These are phyloP conservation scores for Eudemis profundana DNA, from an alignment of 2,888 invertebrate species.

Conservation along the genomic window DNA sequence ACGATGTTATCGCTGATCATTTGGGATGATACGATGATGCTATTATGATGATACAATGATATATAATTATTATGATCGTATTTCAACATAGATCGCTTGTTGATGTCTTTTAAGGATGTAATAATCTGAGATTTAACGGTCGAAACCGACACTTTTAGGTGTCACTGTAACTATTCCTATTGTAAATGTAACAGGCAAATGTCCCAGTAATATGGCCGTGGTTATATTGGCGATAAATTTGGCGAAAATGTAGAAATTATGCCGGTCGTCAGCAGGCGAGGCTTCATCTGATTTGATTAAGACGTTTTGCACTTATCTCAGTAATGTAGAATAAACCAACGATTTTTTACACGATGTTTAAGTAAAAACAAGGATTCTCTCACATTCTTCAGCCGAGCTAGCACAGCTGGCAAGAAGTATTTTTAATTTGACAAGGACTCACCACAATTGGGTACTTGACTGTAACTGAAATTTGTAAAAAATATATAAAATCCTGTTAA, in stretches of 20 bases:
- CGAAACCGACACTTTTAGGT: too few species aligned
- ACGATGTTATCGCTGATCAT: too few species aligned
- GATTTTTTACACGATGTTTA: background rate
- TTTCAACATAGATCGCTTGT: too few species aligned
- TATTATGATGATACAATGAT: background rate
- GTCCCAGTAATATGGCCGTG: background rate
- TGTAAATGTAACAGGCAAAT: background rate
- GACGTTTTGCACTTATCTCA: slow-evolving; percentile 13
- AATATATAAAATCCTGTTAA: too few species aligned
- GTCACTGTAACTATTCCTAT: background rate
- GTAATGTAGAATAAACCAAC: slow-evolving; percentile 1
- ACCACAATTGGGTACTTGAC: too few species aligned
- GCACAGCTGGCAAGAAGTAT: too few species aligned
- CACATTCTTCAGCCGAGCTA: too few species aligned
- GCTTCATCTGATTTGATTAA: slow-evolving; percentile 47
- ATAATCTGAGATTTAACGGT: too few species aligned
- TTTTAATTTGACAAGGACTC: too few species aligned
- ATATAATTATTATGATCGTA: background rate
- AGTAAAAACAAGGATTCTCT: background rate
- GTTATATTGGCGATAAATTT: slow-evolving; percentile 53
- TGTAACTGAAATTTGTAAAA: too few species aligned
- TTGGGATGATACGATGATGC: too few species aligned
- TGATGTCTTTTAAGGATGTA: too few species aligned
- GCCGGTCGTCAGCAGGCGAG: slow-evolving; percentile 57
- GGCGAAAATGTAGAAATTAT: slow-evolving; percentile 63